Evolutionary conservation across 2,113 vertebrate genomes (phyloP).

Genomic region (Plestiodon gilberti): DNA sequence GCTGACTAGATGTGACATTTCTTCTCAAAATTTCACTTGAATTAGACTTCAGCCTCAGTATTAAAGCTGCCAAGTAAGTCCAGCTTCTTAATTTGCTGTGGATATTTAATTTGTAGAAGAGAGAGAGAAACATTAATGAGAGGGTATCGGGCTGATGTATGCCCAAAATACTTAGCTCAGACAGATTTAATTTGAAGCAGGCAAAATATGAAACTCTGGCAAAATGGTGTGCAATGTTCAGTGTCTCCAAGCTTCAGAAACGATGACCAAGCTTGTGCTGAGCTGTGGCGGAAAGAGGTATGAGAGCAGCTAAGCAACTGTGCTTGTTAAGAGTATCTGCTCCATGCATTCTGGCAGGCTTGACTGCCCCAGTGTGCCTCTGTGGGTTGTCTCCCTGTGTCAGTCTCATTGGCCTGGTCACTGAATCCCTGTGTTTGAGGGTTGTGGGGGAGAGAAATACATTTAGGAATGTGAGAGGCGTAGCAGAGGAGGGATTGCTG

Average conservation of each 20-base stretch:
- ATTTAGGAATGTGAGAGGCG: background rate
- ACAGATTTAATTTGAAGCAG: background rate
- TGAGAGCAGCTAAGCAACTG: background rate
- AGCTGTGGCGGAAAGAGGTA: constrained; percentile 15
- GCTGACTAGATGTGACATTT: background rate
- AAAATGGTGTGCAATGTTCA: background rate
- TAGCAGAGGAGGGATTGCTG: background rate
- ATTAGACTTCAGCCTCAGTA: background rate
- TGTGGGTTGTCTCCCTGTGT: background rate
- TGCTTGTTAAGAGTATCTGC: background rate
- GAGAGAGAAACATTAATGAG: background rate
- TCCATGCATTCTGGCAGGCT: background rate
- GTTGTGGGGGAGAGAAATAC: background rate
- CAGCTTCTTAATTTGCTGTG: background rate
- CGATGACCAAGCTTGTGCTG: background rate
- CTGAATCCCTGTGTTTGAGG: background rate
- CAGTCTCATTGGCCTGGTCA: background rate
- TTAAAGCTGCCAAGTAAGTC: background rate
- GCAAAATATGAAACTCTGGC: background rate
- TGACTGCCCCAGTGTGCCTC: background rate
- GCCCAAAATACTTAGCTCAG: background rate
- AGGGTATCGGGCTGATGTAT: background rate
- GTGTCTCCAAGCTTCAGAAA: background rate
- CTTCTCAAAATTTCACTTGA: too few species aligned
- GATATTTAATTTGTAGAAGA: background rate